Evolutionary conservation across 2,113 vertebrate species (phyloP).

Genomic region (Prunella himalayana): DNA sequence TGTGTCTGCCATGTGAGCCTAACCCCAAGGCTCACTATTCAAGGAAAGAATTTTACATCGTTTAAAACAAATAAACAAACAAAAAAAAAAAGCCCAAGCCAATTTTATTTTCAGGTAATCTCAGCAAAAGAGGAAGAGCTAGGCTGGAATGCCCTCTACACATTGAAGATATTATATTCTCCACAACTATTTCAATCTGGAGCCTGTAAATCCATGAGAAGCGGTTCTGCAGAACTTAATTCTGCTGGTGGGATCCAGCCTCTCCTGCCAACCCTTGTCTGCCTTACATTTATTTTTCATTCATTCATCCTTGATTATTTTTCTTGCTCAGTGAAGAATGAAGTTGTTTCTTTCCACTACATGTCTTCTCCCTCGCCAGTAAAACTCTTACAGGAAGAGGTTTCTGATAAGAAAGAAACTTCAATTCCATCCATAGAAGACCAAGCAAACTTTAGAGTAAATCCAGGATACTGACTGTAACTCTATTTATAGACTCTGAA

Average conservation of each 20-base stretch:
- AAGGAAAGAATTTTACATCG: neutral
- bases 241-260: neutral
- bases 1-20: neutral
- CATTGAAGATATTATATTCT: neutral
- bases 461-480: neutral
- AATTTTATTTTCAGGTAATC: neutral
- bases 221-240: neutral
- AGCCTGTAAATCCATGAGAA: neutral
- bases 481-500: conserved; percentile 16
- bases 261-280: neutral
- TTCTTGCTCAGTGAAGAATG: neutral
- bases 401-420: neutral
- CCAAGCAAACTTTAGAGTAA: neutral
- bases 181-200: neutral
- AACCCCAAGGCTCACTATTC: neutral
- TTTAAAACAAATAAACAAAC: neutral
- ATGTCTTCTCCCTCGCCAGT: neutral
- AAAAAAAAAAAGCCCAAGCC: neutral
- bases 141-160: neutral
- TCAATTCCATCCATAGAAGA: neutral
- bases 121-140: neutral
- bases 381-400: neutral
- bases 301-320: neutral
- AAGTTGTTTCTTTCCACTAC: neutral
- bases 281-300: neutral